phyloP scores from a whole-genome alignment of 2,888 invertebrate genomes.

The Machimus rusticus region DNA sequence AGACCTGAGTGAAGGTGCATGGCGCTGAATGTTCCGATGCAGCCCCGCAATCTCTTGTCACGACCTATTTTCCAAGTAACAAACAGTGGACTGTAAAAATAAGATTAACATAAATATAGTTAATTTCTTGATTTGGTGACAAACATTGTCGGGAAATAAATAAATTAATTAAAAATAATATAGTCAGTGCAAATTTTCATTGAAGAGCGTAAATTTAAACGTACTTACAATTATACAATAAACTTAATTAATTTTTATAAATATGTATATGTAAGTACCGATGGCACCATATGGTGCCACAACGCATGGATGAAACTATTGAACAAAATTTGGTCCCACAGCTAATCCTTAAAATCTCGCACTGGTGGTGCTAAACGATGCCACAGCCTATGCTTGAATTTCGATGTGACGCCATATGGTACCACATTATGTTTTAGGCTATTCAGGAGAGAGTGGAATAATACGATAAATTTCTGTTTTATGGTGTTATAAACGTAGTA shows the following conservation, averaged over 20 bases:
- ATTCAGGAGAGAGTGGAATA: too few species aligned
- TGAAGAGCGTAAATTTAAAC: too few species aligned
- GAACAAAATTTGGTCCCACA: too few species aligned
- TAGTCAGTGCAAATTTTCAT: neutral
- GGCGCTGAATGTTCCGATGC: constrained; percentile 98
- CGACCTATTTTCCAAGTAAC: constrained; percentile 99
- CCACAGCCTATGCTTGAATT: too few species aligned
- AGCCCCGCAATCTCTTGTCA: constrained; percentile 93
- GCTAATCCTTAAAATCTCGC: too few species aligned
- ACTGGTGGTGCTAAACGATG: too few species aligned
- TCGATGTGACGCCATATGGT: too few species aligned
- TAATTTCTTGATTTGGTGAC: neutral
- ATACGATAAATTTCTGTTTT: too few species aligned
- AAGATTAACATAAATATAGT: neutral
- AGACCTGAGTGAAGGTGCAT: constrained; percentile 94
- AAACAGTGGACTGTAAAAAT: constrained; percentile 84
- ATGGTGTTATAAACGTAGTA: too few species aligned
- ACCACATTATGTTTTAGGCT: too few species aligned
- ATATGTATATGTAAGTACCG: neutral
- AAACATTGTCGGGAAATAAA: neutral
- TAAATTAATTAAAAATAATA: neutral
- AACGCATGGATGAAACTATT: too few species aligned
- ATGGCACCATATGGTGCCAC: neutral
- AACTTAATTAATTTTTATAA: neutral
- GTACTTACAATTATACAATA: too few species aligned